Conservation (phyloP, 2,888 invertebrate genomes). For the Mythimna albipuncta region DNA sequence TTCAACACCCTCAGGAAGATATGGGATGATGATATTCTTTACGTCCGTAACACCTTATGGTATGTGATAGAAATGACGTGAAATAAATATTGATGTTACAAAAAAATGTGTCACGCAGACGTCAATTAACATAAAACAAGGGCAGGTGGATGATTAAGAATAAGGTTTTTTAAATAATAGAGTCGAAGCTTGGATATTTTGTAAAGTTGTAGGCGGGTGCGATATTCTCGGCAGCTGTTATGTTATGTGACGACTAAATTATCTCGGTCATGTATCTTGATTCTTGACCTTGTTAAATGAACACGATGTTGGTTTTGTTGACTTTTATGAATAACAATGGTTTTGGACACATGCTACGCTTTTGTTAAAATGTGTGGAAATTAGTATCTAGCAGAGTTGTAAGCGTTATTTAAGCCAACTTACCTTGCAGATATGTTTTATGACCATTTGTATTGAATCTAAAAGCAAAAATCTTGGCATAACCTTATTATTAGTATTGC, state of each 20-base stretch:
- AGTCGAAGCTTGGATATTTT: slow-evolving; percentile 15
- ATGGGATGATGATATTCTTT: too few species aligned
- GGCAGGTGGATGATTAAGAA: neutral
- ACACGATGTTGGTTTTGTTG: slow-evolving; percentile 26
- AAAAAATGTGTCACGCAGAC: too few species aligned
- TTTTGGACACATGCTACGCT: slow-evolving; percentile 12
- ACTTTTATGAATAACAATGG: slow-evolving; percentile 25
- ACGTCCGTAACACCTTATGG: too few species aligned
- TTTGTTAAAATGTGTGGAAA: slow-evolving; percentile 11
- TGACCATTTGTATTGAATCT: neutral
- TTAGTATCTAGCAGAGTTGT: neutral
- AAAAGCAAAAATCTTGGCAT: neutral
- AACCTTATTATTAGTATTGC: neutral
- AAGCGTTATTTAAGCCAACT: neutral
- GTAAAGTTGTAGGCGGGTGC: slow-evolving; percentile 8
- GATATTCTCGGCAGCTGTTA: slow-evolving; percentile 3
- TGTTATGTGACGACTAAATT: slow-evolving; percentile 26
- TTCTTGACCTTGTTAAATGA: slow-evolving; percentile 38
- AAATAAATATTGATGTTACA: too few species aligned
- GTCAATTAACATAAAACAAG: too few species aligned
- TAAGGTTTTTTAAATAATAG: slow-evolving; percentile 7
- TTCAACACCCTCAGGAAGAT: too few species aligned
- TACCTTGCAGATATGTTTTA: neutral
- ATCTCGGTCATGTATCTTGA: slow-evolving; percentile 37
- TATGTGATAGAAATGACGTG: neutral